phyloP scores from a whole-genome alignment of 2,797 vertebrate genomes.

The Periparus ater region DNA sequence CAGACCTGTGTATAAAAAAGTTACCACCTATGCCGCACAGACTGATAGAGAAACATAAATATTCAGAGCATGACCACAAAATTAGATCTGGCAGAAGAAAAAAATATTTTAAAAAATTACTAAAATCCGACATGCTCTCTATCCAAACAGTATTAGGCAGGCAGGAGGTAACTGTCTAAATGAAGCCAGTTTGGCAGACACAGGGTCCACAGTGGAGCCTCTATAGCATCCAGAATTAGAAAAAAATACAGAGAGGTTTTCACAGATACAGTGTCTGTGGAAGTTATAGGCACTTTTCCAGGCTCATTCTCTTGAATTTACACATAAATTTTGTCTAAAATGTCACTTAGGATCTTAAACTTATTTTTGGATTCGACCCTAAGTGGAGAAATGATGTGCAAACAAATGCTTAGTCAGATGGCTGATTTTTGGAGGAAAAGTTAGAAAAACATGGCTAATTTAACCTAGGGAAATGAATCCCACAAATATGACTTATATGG shows the following conservation, averaged over 20 bases:
- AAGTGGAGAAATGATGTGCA: not conserved
- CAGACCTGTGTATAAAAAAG: not conserved
- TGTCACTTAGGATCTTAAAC: not conserved
- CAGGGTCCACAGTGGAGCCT: not conserved
- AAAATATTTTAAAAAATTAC: not conserved
- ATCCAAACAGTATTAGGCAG: not conserved
- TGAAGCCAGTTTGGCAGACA: not conserved
- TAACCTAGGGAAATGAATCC: not conserved
- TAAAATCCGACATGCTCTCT: not conserved
- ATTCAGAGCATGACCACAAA: not conserved
- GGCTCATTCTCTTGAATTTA: not conserved
- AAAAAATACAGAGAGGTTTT: not conserved
- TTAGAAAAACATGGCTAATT: not conserved
- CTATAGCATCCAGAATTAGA: not conserved
- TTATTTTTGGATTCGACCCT: not conserved
- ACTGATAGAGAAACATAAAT: not conserved
- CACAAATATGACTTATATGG: not conserved
- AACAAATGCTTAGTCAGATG: not conserved
- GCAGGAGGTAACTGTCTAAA: not conserved
- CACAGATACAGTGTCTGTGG: not conserved
- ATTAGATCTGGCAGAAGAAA: not conserved
- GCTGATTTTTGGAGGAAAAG: not conserved
- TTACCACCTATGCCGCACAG: accelerated
- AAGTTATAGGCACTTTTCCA: not conserved
- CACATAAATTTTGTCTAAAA: not conserved